Evolutionary conservation across 2,113 vertebrate genomes (phyloP).

Genomic region (Tautogolabrus adspersus): DNA sequence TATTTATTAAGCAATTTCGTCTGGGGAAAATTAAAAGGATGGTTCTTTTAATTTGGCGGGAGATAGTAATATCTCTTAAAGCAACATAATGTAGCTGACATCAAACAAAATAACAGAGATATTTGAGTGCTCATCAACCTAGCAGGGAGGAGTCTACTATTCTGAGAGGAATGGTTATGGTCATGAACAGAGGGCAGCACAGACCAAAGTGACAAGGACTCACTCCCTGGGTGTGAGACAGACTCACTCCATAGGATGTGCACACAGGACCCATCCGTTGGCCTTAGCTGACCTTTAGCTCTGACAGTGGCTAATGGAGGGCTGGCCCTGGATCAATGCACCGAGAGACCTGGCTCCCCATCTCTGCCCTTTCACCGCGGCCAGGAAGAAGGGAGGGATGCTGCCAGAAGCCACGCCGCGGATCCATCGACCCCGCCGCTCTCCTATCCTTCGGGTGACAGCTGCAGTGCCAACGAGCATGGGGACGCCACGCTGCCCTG

Average conservation of each 20-base stretch:
- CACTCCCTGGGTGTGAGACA: slow-evolving; percentile 54
- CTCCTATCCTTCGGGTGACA: slow-evolving; percentile 75
- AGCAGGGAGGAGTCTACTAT: slow-evolving; percentile 38
- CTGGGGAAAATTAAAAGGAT: slow-evolving; percentile 71
- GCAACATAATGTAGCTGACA: slow-evolving; percentile 60
- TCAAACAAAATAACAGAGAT: slow-evolving; percentile 51
- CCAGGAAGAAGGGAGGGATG: slow-evolving; percentile 57
- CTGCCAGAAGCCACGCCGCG: slow-evolving; percentile 66
- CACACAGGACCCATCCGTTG: slow-evolving; percentile 63
- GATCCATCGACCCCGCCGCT: slow-evolving; percentile 76
- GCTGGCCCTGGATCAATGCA: slow-evolving; percentile 77
- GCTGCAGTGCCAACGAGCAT: slow-evolving; percentile 70
- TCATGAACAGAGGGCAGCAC: slow-evolving; percentile 34
- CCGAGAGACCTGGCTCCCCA: slow-evolving; percentile 61
- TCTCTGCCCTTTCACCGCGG: slow-evolving; percentile 71
- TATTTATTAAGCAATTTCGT: slow-evolving; percentile 79
- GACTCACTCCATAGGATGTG: slow-evolving; percentile 65
- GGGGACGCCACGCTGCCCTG: slow-evolving; percentile 67
- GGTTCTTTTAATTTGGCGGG: slow-evolving; percentile 61
- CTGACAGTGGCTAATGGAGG: slow-evolving; percentile 72
- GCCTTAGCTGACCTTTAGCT: slow-evolving; percentile 80
- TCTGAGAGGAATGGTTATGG: slow-evolving; percentile 13
- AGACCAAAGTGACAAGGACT: slow-evolving; percentile 65
- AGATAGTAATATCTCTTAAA: slow-evolving; percentile 68
- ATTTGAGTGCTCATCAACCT: slow-evolving; percentile 11